Evolutionary conservation across 2,797 vertebrate genomes (phyloP).

Genomic region (Ibycter americanus): DNA sequence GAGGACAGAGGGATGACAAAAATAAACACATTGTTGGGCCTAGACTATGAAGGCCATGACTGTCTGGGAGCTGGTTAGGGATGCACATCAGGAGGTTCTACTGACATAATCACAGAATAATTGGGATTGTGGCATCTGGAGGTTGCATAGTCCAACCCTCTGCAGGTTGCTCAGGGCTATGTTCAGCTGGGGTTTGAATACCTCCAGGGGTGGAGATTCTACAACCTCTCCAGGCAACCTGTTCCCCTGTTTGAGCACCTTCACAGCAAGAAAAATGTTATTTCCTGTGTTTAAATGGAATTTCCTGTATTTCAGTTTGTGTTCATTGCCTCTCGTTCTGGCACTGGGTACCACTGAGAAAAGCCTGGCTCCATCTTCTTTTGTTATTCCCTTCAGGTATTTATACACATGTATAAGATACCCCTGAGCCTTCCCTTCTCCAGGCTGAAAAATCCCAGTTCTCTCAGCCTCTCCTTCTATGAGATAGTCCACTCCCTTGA

Average conservation of each 20-base stretch:
- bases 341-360: neutral
- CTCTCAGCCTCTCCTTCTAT: neutral
- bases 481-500: neutral
- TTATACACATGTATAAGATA: neutral
- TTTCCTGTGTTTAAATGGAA: neutral
- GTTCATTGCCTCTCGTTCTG: neutral
- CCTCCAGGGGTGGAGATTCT: neutral
- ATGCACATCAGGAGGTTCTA: neutral
- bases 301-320: neutral
- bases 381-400: neutral
- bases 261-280: neutral
- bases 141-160: accelerated
- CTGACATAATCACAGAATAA: neutral
- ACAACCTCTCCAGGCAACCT: neutral
- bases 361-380: neutral
- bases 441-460: neutral
- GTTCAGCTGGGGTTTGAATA: neutral
- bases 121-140: neutral
- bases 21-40: accelerated
- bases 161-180: neutral
- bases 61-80: neutral
- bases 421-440: neutral
- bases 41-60: neutral
- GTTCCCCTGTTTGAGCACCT: neutral
- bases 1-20: neutral